Evolutionary conservation across 1,140 invertebrate species (phyloP).

Genomic region (Drosophila sechellia): DNA sequence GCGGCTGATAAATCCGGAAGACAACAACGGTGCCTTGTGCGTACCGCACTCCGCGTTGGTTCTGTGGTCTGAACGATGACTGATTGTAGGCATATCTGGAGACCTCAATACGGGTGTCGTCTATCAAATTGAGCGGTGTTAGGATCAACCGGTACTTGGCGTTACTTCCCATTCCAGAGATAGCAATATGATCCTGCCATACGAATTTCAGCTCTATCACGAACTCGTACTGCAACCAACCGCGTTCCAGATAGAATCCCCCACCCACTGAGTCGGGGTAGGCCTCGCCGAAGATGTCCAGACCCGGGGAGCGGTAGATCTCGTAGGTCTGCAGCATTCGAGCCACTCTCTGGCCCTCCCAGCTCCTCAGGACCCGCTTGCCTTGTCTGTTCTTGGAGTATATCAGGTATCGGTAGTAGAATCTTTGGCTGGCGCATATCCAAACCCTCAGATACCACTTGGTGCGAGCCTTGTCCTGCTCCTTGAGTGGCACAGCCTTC

Average conservation of each 20-base stretch:
- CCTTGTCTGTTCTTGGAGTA: constrained; percentile 86
- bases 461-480: constrained; percentile 35
- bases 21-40: constrained; percentile 48
- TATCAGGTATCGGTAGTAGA: constrained; percentile 93
- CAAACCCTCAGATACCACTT: constrained; percentile 65
- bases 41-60: constrained; percentile 47
- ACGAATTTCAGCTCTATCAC: constrained; percentile 93
- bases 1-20: constrained; percentile 60
- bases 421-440: constrained; percentile 88
- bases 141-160: constrained; percentile 46
- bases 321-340: constrained; percentile 83
- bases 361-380: constrained; percentile 89
- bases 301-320: constrained; percentile 79
- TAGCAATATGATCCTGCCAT: constrained; percentile 58
- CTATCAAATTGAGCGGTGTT: constrained; percentile 44
- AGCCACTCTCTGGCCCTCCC: constrained; percentile 91
- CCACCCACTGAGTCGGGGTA: constrained; percentile 86
- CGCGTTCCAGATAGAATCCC: constrained; percentile 87
- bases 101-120: constrained; percentile 61
- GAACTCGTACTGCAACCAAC: constrained; percentile 90
- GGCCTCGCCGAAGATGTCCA: constrained; percentile 87
- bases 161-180: constrained; percentile 7
- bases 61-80: constrained; percentile 52
- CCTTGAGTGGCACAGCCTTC: constrained; percentile 76
- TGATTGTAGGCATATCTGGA: constrained; percentile 59